Percentiles rank a stretch among this genome's conserved stretches.
These are phyloP conservation scores for Stichopus chloronotus DNA, from an alignment of 35 echinoderm and acorn worm species.

Conservation along the genomic window DNA sequence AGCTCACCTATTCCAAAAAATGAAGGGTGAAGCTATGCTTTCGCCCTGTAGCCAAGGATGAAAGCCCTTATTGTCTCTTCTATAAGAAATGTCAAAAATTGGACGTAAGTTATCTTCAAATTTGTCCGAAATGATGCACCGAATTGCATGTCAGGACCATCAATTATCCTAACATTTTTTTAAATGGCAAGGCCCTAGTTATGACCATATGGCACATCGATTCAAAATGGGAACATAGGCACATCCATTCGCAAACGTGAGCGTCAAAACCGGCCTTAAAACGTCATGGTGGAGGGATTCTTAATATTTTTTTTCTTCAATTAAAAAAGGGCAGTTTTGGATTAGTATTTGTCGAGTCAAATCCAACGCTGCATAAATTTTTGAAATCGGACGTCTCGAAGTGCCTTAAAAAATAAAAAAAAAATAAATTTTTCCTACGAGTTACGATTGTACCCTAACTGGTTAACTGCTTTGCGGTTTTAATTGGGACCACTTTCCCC, in stretches of 20 bases:
- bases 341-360: not conserved
- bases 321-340: not conserved
- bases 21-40: no score
- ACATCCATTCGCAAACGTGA: not conserved
- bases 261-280: not conserved
- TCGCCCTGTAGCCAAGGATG: no score
- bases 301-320: not conserved
- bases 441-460: not conserved
- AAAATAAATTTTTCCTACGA: not conserved
- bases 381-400: not conserved
- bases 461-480: not conserved
- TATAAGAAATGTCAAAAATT: no score
- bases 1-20: no score
- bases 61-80: no score
- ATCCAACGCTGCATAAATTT: no score
- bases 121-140: no score
- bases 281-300: not conserved
- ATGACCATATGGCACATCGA: not conserved
- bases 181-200: not conserved
- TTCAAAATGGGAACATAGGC: not conserved
- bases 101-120: no score
- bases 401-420: not conserved
- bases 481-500: not conserved
- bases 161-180: no score
- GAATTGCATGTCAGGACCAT: no score